Evolutionary conservation across 2,797 vertebrate genomes (phyloP).

Genomic region (Oreochromis grahami): DNA sequence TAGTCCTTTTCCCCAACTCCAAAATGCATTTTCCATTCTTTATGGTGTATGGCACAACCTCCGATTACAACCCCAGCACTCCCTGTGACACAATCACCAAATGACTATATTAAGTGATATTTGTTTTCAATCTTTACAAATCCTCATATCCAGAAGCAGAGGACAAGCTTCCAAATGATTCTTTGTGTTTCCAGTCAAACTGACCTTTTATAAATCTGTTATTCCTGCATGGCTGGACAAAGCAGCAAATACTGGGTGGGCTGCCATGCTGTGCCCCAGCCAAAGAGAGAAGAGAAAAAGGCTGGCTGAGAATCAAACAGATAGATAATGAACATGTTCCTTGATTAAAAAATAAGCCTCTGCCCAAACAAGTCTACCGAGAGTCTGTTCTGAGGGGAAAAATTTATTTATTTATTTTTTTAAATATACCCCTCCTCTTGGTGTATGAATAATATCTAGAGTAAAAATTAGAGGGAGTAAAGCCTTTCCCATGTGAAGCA

Average conservation of each 20-base stretch:
- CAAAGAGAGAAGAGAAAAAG: background rate
- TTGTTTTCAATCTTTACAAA: constrained; percentile 23
- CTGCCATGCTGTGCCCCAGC: background rate
- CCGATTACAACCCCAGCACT: background rate
- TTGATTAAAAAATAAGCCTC: constrained; percentile 6
- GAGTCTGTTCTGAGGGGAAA: background rate
- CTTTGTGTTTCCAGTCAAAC: constrained; percentile 23
- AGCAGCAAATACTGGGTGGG: constrained; percentile 15
- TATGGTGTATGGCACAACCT: background rate
- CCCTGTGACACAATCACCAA: background rate
- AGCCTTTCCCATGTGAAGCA: constrained; percentile 13
- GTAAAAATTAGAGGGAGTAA: constrained; percentile 7
- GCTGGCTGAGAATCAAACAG: constrained; percentile 7
- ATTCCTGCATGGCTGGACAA: constrained; percentile 38
- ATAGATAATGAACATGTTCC: constrained; percentile 5
- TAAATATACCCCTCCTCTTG: background rate
- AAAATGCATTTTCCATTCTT: background rate
- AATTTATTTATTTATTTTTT: no score
- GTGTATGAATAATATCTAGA: background rate
- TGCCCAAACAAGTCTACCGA: background rate
- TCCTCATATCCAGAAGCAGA: constrained; percentile 9
- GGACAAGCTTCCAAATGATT: background rate
- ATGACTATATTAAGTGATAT: background rate
- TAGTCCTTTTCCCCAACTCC: background rate
- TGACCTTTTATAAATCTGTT: constrained; percentile 40